Percentiles rank a stretch among this genome's conserved stretches.
Conservation (phyloP, 2,888 invertebrate species). For the Druceiella hillmani region DNA sequence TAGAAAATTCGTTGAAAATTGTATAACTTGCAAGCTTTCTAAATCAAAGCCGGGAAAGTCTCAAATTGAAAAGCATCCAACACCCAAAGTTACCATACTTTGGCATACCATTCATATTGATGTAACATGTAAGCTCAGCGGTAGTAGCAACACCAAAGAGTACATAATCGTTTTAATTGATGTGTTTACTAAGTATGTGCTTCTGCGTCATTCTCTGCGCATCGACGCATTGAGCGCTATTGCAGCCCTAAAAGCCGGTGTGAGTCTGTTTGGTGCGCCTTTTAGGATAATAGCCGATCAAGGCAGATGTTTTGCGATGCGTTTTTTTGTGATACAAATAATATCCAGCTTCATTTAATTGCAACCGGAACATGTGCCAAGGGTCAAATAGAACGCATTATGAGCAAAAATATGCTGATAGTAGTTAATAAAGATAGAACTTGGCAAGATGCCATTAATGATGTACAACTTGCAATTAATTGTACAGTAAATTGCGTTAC, state of each 20-base stretch:
- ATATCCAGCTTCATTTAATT: no score
- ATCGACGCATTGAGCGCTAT: conserved; percentile 22
- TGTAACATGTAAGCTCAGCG: conserved; percentile 24
- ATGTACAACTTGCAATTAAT: no score
- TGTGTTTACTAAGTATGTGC: conserved; percentile 25
- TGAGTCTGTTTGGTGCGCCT: conserved; percentile 19
- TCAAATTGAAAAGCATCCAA: conserved; percentile 28
- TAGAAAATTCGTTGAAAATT: conserved; percentile 28
- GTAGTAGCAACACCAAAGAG: conserved; percentile 26
- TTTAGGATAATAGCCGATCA: conserved; percentile 19
- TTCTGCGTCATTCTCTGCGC: conserved; percentile 15
- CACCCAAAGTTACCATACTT: conserved; percentile 25
- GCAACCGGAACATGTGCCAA: no score
- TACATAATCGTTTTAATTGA: conserved; percentile 26
- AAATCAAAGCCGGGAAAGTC: conserved; percentile 27
- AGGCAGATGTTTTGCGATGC: conserved; percentile 18
- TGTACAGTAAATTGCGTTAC: no score
- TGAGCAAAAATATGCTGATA: no score
- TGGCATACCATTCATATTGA: conserved; percentile 30
- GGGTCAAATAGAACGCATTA: no score
- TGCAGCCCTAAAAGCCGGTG: conserved; percentile 7
- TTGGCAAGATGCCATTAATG: no score
- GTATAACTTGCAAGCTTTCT: conserved; percentile 28
- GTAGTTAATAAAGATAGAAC: no score
- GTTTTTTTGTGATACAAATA: no score